Evolutionary conservation across 2,888 invertebrate species (phyloP), one percentile per base, ranked within the genome.

Genomic region (Clistopyga incitator): DNA sequence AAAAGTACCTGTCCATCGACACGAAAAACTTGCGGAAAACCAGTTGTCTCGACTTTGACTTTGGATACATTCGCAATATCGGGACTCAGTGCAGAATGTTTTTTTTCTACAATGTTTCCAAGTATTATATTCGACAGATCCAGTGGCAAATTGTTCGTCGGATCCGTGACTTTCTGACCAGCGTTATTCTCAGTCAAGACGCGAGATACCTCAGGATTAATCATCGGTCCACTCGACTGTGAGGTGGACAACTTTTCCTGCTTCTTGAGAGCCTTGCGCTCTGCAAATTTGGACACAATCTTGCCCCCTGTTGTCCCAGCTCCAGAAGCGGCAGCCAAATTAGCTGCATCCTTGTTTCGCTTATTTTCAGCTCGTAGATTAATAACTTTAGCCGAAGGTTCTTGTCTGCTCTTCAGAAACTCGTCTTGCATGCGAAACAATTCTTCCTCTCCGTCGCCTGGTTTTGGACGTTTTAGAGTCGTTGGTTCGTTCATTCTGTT

Each of bases 341-440:
- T 65, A n/a, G 67, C 13, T 11, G 59, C 25, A 13, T 25, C 20
- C 4, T 59, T 38, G 25, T 61, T 78, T 34, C 65, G 75, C 38
- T 83, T 81, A 38, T 18, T 74, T 15, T 72, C 71, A 29, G 70
- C 47, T 2, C 86, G 87, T 18, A 87, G 86, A 92, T 95, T 94
- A 82, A 95, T 93, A 15, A 96, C 94, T 89, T 95, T 95, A 0
- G 96, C 96, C 0, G 97, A 95, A 2, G 96, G 95, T 81, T 95
- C 94, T 74, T 95, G 92, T 67, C 93, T 93, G 34, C 94, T 94
- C 86, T 95, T 95, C 82, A 96, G 91, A 90, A 96, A 97, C 85
- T 96, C 96, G 87, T 96, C 95, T 91, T 97, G 97, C 95, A 97
- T 95, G 79, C 94, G 95, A 23, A 97, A 93, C 50, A 97, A 94